Conservation (phyloP, 2,888 invertebrate species). For the Subacronicta megacephala region DNA sequence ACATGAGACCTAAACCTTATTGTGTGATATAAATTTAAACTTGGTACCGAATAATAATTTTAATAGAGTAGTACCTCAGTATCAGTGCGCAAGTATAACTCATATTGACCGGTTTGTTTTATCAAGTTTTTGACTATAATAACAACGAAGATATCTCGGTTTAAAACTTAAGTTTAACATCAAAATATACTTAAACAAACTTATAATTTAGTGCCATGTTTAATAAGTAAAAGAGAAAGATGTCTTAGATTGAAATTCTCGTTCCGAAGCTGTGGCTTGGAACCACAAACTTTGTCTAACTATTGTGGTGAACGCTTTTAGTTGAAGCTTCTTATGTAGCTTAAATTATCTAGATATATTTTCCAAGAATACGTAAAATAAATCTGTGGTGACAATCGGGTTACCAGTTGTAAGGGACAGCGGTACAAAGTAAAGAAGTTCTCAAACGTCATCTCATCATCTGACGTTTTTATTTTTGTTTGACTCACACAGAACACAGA, state of each 20-base stretch:
- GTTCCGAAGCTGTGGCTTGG: conserved; percentile 9
- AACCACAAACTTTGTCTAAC: conserved; percentile 37
- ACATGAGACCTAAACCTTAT: too few relatives aligned
- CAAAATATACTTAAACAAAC: conserved; percentile 2
- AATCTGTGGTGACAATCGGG: not conserved
- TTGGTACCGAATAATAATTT: too few relatives aligned
- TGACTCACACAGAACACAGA: too few relatives aligned
- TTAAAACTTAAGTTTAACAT: not conserved
- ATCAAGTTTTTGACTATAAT: not conserved
- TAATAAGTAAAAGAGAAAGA: conserved; percentile 14
- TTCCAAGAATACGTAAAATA: not conserved
- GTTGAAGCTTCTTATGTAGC: conserved; percentile 20
- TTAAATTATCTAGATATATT: conserved; percentile 6
- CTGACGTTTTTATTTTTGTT: too few relatives aligned
- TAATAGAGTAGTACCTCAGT: too few relatives aligned
- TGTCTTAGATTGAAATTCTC: conserved; percentile 31
- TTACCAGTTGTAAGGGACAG: not conserved
- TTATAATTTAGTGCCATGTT: conserved; percentile 8
- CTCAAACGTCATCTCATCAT: too few relatives aligned
- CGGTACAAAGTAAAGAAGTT: not conserved
- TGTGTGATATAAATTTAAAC: too few relatives aligned
- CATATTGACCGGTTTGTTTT: too few relatives aligned
- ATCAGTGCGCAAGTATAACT: too few relatives aligned
- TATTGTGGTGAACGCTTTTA: conserved; percentile 41
- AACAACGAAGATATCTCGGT: not conserved